Evolutionary conservation across 2,113 vertebrate genomes (phyloP).

Genomic region (Syrmaticus mikado): DNA sequence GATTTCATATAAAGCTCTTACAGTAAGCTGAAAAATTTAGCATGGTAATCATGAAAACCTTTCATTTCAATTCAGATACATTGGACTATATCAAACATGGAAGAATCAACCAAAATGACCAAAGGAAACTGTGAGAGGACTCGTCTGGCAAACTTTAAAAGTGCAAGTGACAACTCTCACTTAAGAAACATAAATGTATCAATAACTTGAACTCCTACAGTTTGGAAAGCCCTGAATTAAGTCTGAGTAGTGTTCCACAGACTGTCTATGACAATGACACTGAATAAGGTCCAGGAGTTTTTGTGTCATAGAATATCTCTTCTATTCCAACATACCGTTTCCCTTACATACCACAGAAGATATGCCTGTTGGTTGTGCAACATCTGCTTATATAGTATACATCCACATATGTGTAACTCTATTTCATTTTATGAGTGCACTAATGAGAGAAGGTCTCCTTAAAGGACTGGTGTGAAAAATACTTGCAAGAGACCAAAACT

Average conservation of each 20-base stretch:
- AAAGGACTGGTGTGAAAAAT: not conserved
- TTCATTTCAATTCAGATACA: not conserved
- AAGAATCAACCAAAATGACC: not conserved
- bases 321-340: not conserved
- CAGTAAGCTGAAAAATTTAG: not conserved
- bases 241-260: not conserved
- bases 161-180: not conserved
- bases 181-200: not conserved
- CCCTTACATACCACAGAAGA: not conserved
- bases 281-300: not conserved
- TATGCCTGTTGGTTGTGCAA: not conserved
- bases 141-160: not conserved
- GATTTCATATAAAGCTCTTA: slow-evolving; percentile 20
- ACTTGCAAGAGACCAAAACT: not conserved
- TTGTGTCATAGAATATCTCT: not conserved
- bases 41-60: not conserved
- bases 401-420: accelerated
- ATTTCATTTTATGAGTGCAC: not conserved
- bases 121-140: not conserved
- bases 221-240: not conserved
- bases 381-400: not conserved
- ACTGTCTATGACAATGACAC: not conserved
- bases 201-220: not conserved
- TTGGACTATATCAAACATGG: not conserved
- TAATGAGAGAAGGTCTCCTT: not conserved